These are phyloP conservation scores for Crotalus adamanteus DNA, from an alignment of 2,797 vertebrate genomes.

Conservation along the genomic window DNA sequence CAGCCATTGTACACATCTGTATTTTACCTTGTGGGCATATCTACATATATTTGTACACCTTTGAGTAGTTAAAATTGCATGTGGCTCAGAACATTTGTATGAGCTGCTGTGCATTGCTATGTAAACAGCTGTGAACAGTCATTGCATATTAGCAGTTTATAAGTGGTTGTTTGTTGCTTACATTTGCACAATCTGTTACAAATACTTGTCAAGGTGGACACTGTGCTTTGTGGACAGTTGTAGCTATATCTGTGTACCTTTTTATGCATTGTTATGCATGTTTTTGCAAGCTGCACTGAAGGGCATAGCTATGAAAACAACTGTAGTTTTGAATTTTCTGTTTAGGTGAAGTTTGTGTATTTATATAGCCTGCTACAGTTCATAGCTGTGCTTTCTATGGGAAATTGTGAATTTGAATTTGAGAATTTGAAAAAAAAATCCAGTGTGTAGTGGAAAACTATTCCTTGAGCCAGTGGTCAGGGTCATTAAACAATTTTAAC, in stretches of 20 bases:
- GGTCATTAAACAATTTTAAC: constrained; percentile 65
- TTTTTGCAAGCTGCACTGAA: background rate
- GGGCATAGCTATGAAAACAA: background rate
- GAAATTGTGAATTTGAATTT: background rate
- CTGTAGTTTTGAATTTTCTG: background rate
- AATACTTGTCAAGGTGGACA: background rate
- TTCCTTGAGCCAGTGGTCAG: constrained; percentile 21
- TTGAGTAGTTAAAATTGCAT: background rate
- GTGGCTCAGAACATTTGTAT: background rate
- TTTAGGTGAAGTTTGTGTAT: background rate
- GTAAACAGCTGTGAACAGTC: background rate
- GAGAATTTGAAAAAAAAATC: constrained; percentile 33
- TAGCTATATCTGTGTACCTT: background rate
- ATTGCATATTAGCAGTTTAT: background rate
- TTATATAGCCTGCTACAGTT: background rate
- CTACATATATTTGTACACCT: background rate
- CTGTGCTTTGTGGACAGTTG: background rate
- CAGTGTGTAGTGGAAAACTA: constrained; percentile 43
- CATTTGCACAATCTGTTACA: background rate
- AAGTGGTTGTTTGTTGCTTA: background rate
- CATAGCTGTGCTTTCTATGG: background rate
- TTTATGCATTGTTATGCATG: background rate
- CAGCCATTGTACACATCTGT: background rate
- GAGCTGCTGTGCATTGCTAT: background rate
- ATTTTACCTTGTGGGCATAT: background rate